Percentiles rank a stretch among this genome's conserved stretches.
Evolutionary conservation across 2,888 invertebrate genomes (phyloP).

Genomic region (Onchidella celtica): DNA sequence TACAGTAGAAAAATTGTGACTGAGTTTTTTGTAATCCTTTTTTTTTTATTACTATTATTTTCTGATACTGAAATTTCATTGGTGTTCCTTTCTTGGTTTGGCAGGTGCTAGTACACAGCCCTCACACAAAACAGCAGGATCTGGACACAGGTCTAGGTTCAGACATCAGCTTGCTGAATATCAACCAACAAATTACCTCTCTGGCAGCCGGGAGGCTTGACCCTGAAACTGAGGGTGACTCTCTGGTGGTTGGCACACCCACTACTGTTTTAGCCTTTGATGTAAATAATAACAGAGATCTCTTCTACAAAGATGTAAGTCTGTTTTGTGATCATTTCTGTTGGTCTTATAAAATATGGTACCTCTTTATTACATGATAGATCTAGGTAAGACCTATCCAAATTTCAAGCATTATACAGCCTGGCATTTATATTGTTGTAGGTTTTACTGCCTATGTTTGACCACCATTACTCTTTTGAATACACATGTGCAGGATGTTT

Average conservation of each 20-base stretch:
- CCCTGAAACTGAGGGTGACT: constrained; percentile 84
- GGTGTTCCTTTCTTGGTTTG: background rate
- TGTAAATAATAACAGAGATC: constrained; percentile 93
- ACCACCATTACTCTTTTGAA: no score
- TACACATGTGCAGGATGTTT: no score
- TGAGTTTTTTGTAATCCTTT: no score
- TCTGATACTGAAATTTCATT: no score
- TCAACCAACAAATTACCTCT: constrained; percentile 89
- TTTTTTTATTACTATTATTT: no score
- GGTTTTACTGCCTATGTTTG: background rate
- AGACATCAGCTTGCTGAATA: constrained; percentile 85
- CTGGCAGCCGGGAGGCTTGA: constrained; percentile 87
- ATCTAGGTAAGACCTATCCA: no score
- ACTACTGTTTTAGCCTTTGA: constrained; percentile 91
- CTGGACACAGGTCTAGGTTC: constrained; percentile 82
- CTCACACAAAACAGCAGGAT: constrained; percentile 85
- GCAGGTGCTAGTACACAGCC: constrained; percentile 91
- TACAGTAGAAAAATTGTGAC: no score
- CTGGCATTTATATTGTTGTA: no score
- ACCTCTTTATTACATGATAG: no score
- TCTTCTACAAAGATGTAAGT: constrained; percentile 92
- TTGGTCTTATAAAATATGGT: no score
- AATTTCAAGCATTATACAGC: no score
- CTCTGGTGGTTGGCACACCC: constrained; percentile 90
- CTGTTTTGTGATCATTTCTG: background rate